Base-by-base conservation (phyloP, 2,888 invertebrate genomes). In the Digitonthophagus gazella region DNA sequence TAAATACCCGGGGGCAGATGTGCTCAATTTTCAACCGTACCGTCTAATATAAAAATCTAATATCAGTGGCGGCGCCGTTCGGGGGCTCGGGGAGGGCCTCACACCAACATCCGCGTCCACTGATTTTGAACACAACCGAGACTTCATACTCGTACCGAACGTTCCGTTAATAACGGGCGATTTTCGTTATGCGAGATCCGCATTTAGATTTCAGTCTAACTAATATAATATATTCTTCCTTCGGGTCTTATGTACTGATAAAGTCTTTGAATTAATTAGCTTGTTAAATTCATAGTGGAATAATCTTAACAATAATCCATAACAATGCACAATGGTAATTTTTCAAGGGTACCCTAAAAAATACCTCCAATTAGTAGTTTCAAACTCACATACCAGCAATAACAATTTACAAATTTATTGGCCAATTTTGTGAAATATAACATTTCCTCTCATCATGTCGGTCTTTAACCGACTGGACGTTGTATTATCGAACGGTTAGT, bases 1-100 rank as follows among this genome's bases (percentile, higher is more conserved):
- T 69, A 69, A 65, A 69, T 65, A 61, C 65, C 68, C 65, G 65
- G 11, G 15, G 56, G 55, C 61, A 69, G 56, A 66, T 66, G 66
- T 61, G 28, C 57, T 68, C 54, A 61, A 61, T 61, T 61, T 61
- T 61, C 61, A 44, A 11, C 28, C 28, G 28, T 44, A 61, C 61
- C 15, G 61, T 61, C 61, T 61, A 61, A 61, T 61, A 61, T 61
- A 61, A 61, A 61, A 61, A 61, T 61, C 61, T 61, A 61, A 61
- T 61, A 61, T 61, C 61, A 11, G 61, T 20, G 61, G 61, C 18
- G 20, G 61, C n/a, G 61, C 18, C 19, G 61, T 61, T 18, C 61
- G 61, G 19, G 28, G 28, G 28, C 11, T 44, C 28, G 28, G 28
- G 28, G 28, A 44, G n/a, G n/a, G n/a, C n/a, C n/a, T n/a, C n/a